Base-by-base conservation (phyloP, 2,797 vertebrate genomes). In the Diplodus puntazzo region DNA sequence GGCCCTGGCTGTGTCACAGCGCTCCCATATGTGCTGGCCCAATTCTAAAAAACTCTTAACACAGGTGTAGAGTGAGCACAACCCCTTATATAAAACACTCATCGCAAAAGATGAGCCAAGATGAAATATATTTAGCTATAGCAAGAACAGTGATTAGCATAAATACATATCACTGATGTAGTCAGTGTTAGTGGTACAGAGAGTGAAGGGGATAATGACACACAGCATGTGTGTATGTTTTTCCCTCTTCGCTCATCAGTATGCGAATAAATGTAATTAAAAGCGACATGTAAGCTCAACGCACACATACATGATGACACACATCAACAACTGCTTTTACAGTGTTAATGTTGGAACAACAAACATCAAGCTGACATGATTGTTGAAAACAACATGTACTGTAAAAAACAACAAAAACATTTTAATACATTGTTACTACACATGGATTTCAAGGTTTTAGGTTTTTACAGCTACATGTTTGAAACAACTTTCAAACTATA, bases 1-100 rank as follows among this genome's bases (percentile, higher is more conserved):
- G 1, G 21, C 60, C 25, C 43, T 2, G 64, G 66, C 69, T 14
- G 73, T 81, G 81, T 85, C 75, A 17, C 87, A 62, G 53, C 4
- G 1, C 4, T 84, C 84, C 87, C 85, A 69, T 1, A 65, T 3
- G 59, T 45, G 74, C 12, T 82, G 87, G 16, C 80, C 85, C 77
- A 85, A 70, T 79, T 88, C 64, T 54, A 42, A 4, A 80, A 79
- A 73, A 69, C 12, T 46, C 74, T 63, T 69, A 2, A 66, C 30
- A 80, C 55, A 49, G 55, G 60, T 81, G 73, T 27, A 75, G 23
- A 53, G 65, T 70, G 23, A 77, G 20, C 73, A 73, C 30, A 62
- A 45, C 0, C 0, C 20, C 30, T 66, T 25, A 48, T 34, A 5
- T 25, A 63, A 7, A 81, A 75, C 23, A 55, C 13, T 25, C 13